phyloP scores from a whole-genome alignment of 2,888 invertebrate species.

The Polydrusus tereticollis region DNA sequence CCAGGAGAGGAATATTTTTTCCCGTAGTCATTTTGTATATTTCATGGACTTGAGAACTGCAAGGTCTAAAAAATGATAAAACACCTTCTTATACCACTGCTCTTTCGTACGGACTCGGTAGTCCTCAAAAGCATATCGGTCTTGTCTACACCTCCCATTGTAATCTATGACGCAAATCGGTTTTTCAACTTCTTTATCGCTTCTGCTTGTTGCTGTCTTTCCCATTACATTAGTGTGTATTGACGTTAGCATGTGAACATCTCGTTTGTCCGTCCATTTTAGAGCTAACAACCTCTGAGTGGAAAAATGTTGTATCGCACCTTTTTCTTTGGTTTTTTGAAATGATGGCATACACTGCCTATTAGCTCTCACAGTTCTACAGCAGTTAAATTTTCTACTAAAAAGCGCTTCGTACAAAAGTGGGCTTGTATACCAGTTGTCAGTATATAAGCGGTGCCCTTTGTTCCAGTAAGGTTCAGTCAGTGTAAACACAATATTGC shows the following conservation, averaged over 20 bases:
- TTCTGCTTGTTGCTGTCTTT: no score
- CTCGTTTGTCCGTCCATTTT: conserved; percentile 24
- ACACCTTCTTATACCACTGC: conserved; percentile 51
- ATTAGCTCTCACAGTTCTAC: no score
- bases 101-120: conserved; percentile 49
- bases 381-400: no score
- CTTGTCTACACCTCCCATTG: conserved; percentile 38
- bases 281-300: conserved; percentile 15
- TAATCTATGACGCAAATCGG: conserved; percentile 16
- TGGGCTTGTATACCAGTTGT: no score
- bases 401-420: no score
- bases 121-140: conserved; percentile 50
- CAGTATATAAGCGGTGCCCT: no score
- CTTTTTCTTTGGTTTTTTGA: conserved; percentile 56
- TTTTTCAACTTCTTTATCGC: background rate
- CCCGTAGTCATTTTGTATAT: conserved; percentile 45
- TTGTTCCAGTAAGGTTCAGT: no score
- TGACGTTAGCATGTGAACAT: conserved; percentile 25
- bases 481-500: no score
- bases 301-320: background rate
- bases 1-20: no score
- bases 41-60: conserved; percentile 49
- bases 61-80: conserved; percentile 55
- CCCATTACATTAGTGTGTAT: background rate
- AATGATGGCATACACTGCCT: conserved; percentile 54